A percentile compares a stretch with the other conserved stretches of the same genome.
Conservation (phyloP, 1,140 invertebrate species). For the Bombus confusus region DNA sequence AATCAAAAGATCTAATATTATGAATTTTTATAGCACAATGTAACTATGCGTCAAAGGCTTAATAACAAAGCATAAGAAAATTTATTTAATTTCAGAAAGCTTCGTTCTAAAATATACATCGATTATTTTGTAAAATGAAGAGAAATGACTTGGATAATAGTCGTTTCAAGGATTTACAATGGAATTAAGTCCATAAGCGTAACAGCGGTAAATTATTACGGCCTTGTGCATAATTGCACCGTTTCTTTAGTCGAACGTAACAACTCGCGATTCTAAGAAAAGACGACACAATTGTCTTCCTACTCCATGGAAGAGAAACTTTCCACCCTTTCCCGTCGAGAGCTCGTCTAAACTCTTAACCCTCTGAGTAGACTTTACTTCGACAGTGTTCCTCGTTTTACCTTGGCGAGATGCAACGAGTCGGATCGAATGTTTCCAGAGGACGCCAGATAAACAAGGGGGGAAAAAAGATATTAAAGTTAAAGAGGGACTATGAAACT, state of each 20-base stretch:
- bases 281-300: neutral
- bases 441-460: neutral
- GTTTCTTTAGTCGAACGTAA: too few species aligned
- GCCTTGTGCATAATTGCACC: neutral
- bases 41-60: neutral
- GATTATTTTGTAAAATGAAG: neutral
- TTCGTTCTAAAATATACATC: too few species aligned
- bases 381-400: slow-evolving; percentile 5
- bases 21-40: too few species aligned
- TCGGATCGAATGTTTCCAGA: slow-evolving; percentile 7
- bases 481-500: neutral
- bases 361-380: neutral
- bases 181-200: neutral
- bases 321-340: neutral
- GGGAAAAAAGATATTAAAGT: neutral
- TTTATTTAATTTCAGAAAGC: neutral
- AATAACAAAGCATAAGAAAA: neutral
- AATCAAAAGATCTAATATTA: neutral
- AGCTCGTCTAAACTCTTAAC: slow-evolving; percentile 4
- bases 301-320: neutral
- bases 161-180: neutral
- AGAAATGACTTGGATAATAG: neutral
- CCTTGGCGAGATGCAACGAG: slow-evolving; percentile 6
- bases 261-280: too few species aligned
- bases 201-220: neutral